These are phyloP conservation scores for Capreolus pygargus DNA, from an alignment of 2,113 vertebrate species.

Conservation along the genomic window DNA sequence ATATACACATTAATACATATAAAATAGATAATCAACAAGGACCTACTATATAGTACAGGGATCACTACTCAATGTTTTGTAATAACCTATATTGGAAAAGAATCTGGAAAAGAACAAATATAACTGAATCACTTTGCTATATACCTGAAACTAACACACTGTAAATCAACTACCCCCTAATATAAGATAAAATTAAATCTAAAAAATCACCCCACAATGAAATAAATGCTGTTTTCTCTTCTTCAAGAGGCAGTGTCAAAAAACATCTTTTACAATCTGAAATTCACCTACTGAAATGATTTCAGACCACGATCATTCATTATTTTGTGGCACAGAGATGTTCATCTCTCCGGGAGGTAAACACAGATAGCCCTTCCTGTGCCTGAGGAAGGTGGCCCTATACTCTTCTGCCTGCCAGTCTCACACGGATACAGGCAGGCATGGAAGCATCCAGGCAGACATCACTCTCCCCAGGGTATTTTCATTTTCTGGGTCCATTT, in stretches of 20 bases:
- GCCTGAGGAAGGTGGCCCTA: not conserved
- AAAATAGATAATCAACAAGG: not conserved
- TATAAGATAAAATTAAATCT: not conserved
- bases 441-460: conserved; percentile 29
- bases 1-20: not conserved
- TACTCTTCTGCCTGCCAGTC: not conserved
- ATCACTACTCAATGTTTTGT: not conserved
- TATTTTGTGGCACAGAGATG: conserved; percentile 3
- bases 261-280: conserved; percentile 33
- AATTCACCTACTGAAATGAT: conserved; percentile 18
- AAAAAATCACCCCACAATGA: not conserved
- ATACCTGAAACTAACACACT: not conserved
- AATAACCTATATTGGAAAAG: not conserved
- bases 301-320: not conserved
- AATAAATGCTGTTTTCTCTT: conserved; percentile 1
- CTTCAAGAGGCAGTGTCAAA: conserved; percentile 51
- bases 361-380: not conserved
- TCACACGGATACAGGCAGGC: not conserved
- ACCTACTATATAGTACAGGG: not conserved
- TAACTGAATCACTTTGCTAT: not conserved
- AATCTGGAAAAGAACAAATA: not conserved
- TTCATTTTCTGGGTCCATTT: not conserved
- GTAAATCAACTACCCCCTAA: not conserved
- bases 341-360: conserved; percentile 29
- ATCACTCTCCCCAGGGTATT: not conserved